Percentiles rank a stretch among this genome's conserved stretches.
Evolutionary conservation across 2,797 vertebrate species (phyloP).

Genomic region (Hyperoplus lanceolatus): DNA sequence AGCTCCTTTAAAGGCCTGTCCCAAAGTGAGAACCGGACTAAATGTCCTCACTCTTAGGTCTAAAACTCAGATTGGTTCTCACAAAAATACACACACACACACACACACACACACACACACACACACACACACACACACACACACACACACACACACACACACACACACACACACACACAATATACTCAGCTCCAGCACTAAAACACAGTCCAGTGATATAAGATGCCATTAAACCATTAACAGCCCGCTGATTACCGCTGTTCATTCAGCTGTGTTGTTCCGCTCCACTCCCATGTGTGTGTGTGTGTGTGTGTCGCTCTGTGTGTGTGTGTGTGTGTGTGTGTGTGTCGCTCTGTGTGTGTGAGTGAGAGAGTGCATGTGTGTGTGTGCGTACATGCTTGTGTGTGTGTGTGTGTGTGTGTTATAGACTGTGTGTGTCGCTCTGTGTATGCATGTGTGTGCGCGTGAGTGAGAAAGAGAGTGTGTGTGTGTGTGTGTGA

Average conservation of each 20-base stretch:
- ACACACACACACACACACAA: constrained; percentile 15
- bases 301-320: background rate
- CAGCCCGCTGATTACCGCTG: constrained; percentile 48
- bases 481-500: constrained; percentile 3
- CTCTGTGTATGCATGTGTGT: background rate
- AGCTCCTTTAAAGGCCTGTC: too few relatives aligned
- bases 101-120: too few relatives aligned
- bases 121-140: too few relatives aligned
- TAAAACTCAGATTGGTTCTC: too few relatives aligned
- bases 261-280: constrained; percentile 22
- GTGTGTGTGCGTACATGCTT: too few relatives aligned
- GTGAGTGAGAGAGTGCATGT: background rate
- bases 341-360: background rate
- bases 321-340: constrained; percentile 3
- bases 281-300: constrained; percentile 6
- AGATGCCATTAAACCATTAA: constrained; percentile 54
- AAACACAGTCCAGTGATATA: constrained; percentile 39
- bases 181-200: constrained; percentile 13
- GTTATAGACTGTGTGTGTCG: background rate
- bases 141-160: constrained; percentile 4
- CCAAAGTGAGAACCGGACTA: too few relatives aligned
- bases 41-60: too few relatives aligned
- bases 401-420: constrained; percentile 3
- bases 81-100: too few relatives aligned
- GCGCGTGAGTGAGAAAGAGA: too few relatives aligned